Evolutionary conservation across 2,888 invertebrate genomes (phyloP), one percentile per base, ranked within the genome.

Genomic region (Melolontha melolontha): DNA sequence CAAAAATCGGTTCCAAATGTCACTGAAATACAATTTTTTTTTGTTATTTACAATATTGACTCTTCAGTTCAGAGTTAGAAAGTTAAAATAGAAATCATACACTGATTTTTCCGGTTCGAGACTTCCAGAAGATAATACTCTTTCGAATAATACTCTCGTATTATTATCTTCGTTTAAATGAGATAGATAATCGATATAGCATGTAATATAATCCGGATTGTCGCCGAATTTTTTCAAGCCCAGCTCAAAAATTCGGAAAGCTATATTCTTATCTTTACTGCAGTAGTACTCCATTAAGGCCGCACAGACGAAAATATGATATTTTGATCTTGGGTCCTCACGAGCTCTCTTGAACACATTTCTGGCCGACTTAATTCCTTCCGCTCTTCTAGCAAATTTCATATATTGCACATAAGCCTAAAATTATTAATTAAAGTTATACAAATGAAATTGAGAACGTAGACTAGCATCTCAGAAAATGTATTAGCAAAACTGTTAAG

Each of bases 121-220:
- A 69, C 93, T 94, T 50, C 96, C 96, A 0, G 97, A 96, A 0
- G 97, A 96, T 0, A 99, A 86, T 1, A 99, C 97, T 12, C 98
- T 86, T 83, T 99, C 99, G 84, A 98, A 99, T 47, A 99, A 85
- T n/a, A 99, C 99, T 62, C 99, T 87, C 0, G 99, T 99, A 83
- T 99, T 99, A 84, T 99, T 99, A 81, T 99, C 99, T 90, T 99
- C 98, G 83, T 99, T 99, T 44, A 99, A 86, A 90, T 98, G 98
- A 7, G 97, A 96, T 65, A 98, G 84, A 78, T 98, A 99, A 83
- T 99, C 98, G 69, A 99, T 95, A 79, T 98, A 99, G 77, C 95
- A 94, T 72, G 96, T 87, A 67, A 98, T 93, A 78, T 97, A 99
- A 75, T 98, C 97, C 0, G 98, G 96, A 78, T 95, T 93, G 76